Evolutionary conservation across 2,797 vertebrate genomes (phyloP), one percentile per base, ranked within the genome.

Genomic region (Melanotaenia pygmaea): DNA sequence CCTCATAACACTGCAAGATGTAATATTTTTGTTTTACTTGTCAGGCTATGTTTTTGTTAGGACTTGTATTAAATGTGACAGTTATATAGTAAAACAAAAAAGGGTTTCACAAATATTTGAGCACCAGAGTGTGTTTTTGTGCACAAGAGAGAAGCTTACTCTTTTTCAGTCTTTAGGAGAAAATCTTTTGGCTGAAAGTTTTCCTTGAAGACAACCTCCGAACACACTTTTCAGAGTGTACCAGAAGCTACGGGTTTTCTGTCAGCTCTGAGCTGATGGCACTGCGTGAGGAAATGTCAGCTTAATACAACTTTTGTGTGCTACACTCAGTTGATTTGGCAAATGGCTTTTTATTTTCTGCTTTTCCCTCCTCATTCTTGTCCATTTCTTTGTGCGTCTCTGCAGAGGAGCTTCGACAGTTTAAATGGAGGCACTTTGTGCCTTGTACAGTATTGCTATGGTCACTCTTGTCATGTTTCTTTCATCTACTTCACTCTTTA

Each of bases 241-340:
- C 11, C 18, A 12, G 62, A 65, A 22, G 37, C 4, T 7, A n/a
- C 20, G 3, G 12, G 37, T 26, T 56, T 62, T 54, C 18, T 50
- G 38, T 12, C 58, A 56, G 50, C 18, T 62, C 3, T 14, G 30
- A 75, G 26, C 38, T 7, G 53, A 75, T 68, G 59, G 20, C 32
- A 40, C 14, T 3, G 54, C 13, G n/a, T 58, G 26, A 3, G 28
- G 37, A 63, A 63, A 16, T 28, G 43, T 26, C 57, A 26, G 10
- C 45, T 60, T 59, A 51, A 59, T 50, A 32, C 14, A 50, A 8
- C 47, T 45, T 56, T 43, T n/a, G 37, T 37, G 45, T 53, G 32
- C 57, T 24, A 43, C 53, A 22, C 51, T 47, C 59, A 14, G 50
- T 26, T 47, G 30, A 54, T 18, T 47, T 61, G 37, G 50, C 38